Conservation (phyloP, 2,113 vertebrate species). For the Orientallactaga bullata region DNA sequence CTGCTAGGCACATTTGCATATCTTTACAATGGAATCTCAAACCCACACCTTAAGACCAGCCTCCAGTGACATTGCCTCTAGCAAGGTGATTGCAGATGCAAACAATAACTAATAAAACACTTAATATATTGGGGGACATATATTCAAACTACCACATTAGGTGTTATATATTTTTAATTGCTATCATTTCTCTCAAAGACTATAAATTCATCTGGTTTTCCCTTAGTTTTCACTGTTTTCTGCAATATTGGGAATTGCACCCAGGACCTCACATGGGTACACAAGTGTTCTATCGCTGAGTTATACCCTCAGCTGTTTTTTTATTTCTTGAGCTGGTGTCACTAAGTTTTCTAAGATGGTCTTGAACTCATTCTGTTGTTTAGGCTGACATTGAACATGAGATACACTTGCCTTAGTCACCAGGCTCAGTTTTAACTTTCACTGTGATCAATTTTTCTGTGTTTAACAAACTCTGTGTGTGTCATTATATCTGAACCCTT, state of each 20-base stretch:
- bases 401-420: no score
- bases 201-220: background rate
- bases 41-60: no score
- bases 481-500: background rate
- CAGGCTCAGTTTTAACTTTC: background rate
- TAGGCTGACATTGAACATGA: no score
- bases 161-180: background rate
- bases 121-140: no score
- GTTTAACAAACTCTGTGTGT: background rate
- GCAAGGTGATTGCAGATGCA: no score
- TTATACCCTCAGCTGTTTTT: background rate
- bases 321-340: background rate
- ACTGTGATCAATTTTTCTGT: background rate
- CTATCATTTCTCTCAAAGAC: background rate
- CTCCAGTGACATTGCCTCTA: no score
- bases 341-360: background rate
- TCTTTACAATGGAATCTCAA: no score
- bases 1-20: no score
- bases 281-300: background rate
- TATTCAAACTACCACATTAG: no score
- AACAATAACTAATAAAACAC: no score
- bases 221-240: background rate
- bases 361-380: background rate
- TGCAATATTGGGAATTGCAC: background rate
- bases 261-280: background rate